Evolutionary conservation across 2,797 vertebrate species (phyloP).

Genomic region (Gobio occitaniae): DNA sequence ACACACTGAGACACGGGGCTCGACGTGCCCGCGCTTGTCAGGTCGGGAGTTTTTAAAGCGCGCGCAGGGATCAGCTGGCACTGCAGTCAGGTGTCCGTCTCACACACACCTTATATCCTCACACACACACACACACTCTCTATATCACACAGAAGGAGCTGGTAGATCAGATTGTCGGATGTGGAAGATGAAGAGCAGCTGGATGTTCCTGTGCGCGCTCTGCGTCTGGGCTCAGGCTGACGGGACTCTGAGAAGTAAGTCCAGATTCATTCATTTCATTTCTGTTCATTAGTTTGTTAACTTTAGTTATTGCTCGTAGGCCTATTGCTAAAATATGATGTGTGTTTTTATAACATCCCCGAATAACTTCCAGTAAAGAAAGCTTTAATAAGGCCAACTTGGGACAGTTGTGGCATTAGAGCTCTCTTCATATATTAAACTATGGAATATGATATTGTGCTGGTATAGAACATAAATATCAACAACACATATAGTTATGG

Average conservation of each 20-base stretch:
- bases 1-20: conserved; percentile 10
- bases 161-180: background rate
- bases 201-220: conserved; percentile 66
- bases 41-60: conserved; percentile 64
- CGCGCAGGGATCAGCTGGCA: conserved; percentile 41
- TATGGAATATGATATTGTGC: background rate
- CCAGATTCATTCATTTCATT: conserved; percentile 55
- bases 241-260: conserved; percentile 60
- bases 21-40: conserved; percentile 72
- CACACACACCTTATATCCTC: background rate
- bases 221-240: conserved; percentile 55
- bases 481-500: background rate
- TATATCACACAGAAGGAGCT: background rate
- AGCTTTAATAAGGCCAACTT: too few relatives aligned
- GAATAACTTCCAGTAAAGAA: background rate
- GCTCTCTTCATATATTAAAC: background rate
- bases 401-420: background rate
- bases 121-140: background rate
- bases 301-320: background rate
- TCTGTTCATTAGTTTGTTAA: background rate
- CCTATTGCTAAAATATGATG: background rate
- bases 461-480: background rate
- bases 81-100: conserved; percentile 21
- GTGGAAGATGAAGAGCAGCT: conserved; percentile 66
- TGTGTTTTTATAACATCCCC: background rate